Conservation (phyloP, 2,797 vertebrate species). For the Sebastes alutus region DNA sequence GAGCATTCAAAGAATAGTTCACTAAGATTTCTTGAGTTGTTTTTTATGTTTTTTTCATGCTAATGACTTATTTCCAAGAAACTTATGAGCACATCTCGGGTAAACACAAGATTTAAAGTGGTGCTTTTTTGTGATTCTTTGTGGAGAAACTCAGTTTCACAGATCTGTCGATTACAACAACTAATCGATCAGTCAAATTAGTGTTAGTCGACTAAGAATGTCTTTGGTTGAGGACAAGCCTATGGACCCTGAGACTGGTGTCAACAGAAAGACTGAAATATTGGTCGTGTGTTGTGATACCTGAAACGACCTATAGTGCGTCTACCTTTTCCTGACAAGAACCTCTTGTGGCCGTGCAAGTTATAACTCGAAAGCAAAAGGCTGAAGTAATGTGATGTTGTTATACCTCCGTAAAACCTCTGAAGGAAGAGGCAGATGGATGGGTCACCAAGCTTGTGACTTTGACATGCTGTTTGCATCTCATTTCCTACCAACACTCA, state of each 20-base stretch:
- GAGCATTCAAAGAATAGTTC: not conserved
- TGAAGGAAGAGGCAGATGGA: not conserved
- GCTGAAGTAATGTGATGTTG: not conserved
- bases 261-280: not conserved
- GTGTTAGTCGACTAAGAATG: too few relatives aligned
- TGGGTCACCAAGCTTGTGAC: not conserved
- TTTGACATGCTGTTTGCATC: not conserved
- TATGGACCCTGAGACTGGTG: not conserved
- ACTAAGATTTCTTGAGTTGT: not conserved
- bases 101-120: too few relatives aligned
- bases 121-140: too few relatives aligned
- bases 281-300: not conserved
- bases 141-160: too few relatives aligned
- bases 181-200: rapidly evolving
- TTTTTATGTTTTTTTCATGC: not conserved
- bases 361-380: not conserved
- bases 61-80: not conserved
- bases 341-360: not conserved
- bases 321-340: not conserved
- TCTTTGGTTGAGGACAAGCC: too few relatives aligned
- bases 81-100: not conserved
- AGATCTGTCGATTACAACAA: too few relatives aligned
- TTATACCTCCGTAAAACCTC: not conserved
- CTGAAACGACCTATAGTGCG: not conserved
- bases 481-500: not conserved